Evolutionary conservation across 2,113 vertebrate genomes (phyloP), one percentile per base, ranked within the genome.

Genomic region (Dasyornis broadbenti): DNA sequence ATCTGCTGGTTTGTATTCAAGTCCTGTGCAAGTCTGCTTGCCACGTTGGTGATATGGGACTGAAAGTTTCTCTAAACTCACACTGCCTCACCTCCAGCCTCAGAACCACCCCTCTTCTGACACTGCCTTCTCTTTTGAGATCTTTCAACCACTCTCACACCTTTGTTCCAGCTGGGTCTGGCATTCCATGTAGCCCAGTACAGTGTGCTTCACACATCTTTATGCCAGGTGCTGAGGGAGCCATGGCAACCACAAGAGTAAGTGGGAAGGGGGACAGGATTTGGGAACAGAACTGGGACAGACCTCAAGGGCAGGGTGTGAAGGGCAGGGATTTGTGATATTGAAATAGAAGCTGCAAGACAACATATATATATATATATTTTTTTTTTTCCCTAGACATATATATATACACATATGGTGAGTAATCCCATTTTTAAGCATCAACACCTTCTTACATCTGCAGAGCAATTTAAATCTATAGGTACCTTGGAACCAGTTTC

Each of bases 291-390:
- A 86, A 77, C 49, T 60, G 33, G 68, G 53, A 72, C 68, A 77
- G 35, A 64, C 15, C 40, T 87, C 40, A 63, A 42, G 27, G 68
- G 35, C 15, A 92, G 54, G 44, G 15, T 81, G 35, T 73, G 60
- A 89, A 37, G 65, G 73, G 21, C 33, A 78, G 64, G 61, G 56
- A 69, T 56, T 39, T 81, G 7, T 54, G 52, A 64, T 8, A 90
- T 64, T 82, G 80, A 93, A 96, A 92, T 7, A 69, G 27, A 90
- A 95, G 27, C 54, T 72, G 17, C n/a, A 85, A 85, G 50, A 92
- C 11, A 77, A 24, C 8, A 42, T 14, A 37, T 37, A 42, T 16
- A 35, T 19, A 17, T 19, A 44, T 50, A 11, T 82, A 59, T 31
- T 11, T 31, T 20, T 15, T 18, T 53, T 53, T 12, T 19, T 7